Percentiles rank a stretch among this genome's conserved stretches.
phyloP scores from a whole-genome alignment of 2,797 vertebrate genomes.

The Mus caroli region DNA sequence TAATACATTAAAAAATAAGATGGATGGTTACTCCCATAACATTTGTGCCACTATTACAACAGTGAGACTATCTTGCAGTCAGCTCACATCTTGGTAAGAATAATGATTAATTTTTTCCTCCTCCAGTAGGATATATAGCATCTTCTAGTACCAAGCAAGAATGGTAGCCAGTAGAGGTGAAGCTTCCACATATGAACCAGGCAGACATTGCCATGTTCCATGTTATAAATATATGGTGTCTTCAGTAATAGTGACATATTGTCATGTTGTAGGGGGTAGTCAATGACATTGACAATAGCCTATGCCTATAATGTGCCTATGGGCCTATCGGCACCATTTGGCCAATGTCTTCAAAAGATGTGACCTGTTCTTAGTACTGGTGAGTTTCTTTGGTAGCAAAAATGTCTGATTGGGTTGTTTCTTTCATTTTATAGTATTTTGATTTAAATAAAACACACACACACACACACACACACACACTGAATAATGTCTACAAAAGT shows the following conservation, averaged over 20 bases:
- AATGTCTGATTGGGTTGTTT: neutral
- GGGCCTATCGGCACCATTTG: neutral
- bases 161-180: neutral
- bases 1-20: neutral
- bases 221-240: neutral
- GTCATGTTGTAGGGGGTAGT: neutral
- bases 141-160: neutral
- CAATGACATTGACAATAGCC: neutral
- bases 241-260: neutral
- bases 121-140: neutral
- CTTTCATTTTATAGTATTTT: neutral
- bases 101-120: neutral
- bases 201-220: neutral
- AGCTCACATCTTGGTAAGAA: neutral
- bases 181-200: neutral
- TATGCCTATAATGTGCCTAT: neutral
- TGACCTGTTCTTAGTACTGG: neutral
- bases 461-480: neutral
- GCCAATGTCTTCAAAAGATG: neutral
- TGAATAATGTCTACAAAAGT: neutral
- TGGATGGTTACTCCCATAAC: neutral
- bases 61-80: neutral
- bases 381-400: neutral
- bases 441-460: neutral
- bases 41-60: neutral